Evolutionary conservation across 2,113 vertebrate genomes (phyloP), one percentile per base, ranked within the genome.

Genomic region (Gallinago jamesoni): DNA sequence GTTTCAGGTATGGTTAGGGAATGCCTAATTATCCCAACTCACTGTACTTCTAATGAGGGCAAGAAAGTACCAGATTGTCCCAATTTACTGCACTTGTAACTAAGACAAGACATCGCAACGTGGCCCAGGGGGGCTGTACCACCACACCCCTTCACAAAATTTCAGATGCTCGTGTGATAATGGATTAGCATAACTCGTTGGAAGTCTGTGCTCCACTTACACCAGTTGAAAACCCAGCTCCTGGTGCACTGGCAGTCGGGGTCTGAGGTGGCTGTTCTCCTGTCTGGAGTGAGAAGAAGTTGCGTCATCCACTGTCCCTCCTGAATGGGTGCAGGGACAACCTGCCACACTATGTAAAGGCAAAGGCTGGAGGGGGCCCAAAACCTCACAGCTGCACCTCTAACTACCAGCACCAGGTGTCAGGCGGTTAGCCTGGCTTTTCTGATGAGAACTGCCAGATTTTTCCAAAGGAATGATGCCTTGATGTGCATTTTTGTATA

Each of bases 221-320:
- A 22, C 23, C 55, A 39, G 48, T 8, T 45, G 19, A 63, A 59
- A 85, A 7, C 11, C 7, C 41, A 39, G 41, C 14, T 48, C 43
- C 50, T 25, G 28, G 23, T 0, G 2, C 1, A 1, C 31, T 2
- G 6, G 31, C 3, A 19, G 13, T 52, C 35, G 14, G 64, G 2
- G 4, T 21, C 53, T 1, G 8, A 39, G 45, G 28, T 1, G 5
- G 31, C 55, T 22, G 7, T 25, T 70, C 43, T 41, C 8, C 30
- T 30, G 4, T n/a, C 28, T 6, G 6, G 43, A 6, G 24, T 0
- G 13, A 14, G 15, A 27, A 57, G 37, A 30, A 35, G 21, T 27
- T 68, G 14, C 16, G 17, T 47, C 28, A 21, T 17, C 67, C 30
- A 5, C 25, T 4, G 4, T 19, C 25, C 2, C 20, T 12, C 62